A percentile compares a stretch with the other conserved stretches of the same genome.
phyloP scores from a whole-genome alignment of 2,113 vertebrate genomes.

The Lutjanus erythropterus region DNA sequence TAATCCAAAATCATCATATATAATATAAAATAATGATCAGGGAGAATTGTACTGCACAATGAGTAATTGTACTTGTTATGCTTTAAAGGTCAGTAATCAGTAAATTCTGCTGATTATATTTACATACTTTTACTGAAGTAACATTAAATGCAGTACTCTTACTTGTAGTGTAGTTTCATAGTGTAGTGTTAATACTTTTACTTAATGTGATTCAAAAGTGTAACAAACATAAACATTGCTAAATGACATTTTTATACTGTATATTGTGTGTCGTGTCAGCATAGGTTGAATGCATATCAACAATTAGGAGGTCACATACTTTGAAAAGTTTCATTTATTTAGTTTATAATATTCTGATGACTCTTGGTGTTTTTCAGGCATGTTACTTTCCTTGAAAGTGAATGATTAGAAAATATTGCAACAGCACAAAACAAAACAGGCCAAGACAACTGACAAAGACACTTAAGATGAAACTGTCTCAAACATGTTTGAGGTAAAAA shows the following conservation, averaged over 20 bases:
- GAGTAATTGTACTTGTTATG: no score
- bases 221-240: neutral
- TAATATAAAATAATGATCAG: no score
- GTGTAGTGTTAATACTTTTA: no score
- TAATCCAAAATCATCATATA: no score
- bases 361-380: neutral
- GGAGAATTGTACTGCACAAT: no score
- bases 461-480: neutral
- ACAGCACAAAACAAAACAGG: neutral
- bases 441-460: neutral
- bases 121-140: no score
- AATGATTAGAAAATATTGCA: neutral
- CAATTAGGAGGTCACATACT: neutral
- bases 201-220: neutral
- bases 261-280: neutral
- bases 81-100: no score
- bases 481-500: neutral
- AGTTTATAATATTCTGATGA: neutral
- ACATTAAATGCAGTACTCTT: no score
- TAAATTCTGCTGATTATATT: no score
- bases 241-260: neutral
- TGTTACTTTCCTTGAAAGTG: no score
- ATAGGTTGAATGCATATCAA: neutral
- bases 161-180: no score
- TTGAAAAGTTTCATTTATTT: slow-evolving; percentile 5